Evolutionary conservation across 1,140 invertebrate genomes (phyloP), one percentile per base, ranked within the genome.

Genomic region (Cephus cinctus): DNA sequence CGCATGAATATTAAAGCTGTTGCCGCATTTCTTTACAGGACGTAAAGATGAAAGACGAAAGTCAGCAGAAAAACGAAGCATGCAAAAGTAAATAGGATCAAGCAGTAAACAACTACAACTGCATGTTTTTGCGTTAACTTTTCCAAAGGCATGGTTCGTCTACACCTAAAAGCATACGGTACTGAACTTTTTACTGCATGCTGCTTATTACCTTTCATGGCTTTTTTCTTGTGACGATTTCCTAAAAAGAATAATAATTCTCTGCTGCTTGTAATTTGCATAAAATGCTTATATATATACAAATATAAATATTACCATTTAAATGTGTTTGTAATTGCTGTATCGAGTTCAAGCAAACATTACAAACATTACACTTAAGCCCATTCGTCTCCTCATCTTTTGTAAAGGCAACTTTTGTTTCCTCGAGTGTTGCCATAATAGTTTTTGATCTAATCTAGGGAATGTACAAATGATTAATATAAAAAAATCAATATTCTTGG

Each of bases 301-400:
- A 21, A 19, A 36, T 22, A 4, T 16, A 23, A 9, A 34, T 31
- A 19, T 54, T 72, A 78, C 78, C 78, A 67, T 77, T 73, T 9
- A 80, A 57, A 67, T 80, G 78, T 36, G 76, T 79, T 54, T 79
- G 76, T 5, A 80, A 63, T 52, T 80, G 78, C 32, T 78, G 76
- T 16, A 78, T 71, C 2, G 78, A 79, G 49, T 80, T 80, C 1
- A 78, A 60, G 49, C 68, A 71, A 16, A 79, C 71, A 57, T 75
- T 71, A 49, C 78, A 80, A 3, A 76, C 61, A 50, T 79, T 76
- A 47, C 78, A 80, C 46, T 73, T 74, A 5, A 79, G 62, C 4
- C 68, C 68, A 47, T 76, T 79, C 2, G 68, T 68, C 52, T 75
- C 73, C 49, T 72, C 60, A 46, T 78, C 72, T 48, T 76, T 77